A percentile compares a stretch with the other conserved stretches of the same genome.
phyloP scores from a whole-genome alignment of 2,888 invertebrate species.

The Drosophila buzzatii region DNA sequence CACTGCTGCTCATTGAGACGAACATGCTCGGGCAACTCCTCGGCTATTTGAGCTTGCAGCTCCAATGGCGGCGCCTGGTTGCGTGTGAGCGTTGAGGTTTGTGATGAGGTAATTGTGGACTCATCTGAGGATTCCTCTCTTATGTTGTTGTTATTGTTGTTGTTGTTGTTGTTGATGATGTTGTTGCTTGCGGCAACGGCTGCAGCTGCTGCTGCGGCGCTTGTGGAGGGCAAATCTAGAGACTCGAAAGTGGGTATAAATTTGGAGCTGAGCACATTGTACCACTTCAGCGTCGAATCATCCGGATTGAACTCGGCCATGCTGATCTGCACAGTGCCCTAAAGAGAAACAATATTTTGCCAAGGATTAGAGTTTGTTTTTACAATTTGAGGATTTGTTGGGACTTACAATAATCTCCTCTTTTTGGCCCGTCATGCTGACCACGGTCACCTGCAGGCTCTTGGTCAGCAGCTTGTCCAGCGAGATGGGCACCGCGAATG shows the following conservation, averaged over 20 bases:
- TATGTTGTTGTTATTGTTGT: conserved; percentile 39
- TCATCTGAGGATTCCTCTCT: conserved; percentile 98
- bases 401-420: conserved; percentile 94
- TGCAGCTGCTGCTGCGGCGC: conserved; percentile 81
- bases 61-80: conserved; percentile 90
- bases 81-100: conserved; percentile 97
- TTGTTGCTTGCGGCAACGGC: conserved; percentile 66
- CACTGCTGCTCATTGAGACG: conserved; percentile 86
- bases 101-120: conserved; percentile 97
- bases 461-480: conserved; percentile 92
- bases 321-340: conserved; percentile 98
- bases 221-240: conserved; percentile 83
- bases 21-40: conserved; percentile 83
- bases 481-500: conserved; percentile 91
- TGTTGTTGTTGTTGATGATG: conserved; percentile 10
- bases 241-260: conserved; percentile 88
- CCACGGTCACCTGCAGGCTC: conserved; percentile 95
- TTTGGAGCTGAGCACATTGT: conserved; percentile 95
- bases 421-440: conserved; percentile 89
- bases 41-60: conserved; percentile 86
- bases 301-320: conserved; percentile 97
- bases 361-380: neutral
- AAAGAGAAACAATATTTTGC: conserved; percentile 28
- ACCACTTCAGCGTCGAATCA: conserved; percentile 94
- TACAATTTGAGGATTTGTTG: neutral